Base-by-base conservation (phyloP, 92 coral and sea anemone genomes). In the Montipora capitata region DNA sequence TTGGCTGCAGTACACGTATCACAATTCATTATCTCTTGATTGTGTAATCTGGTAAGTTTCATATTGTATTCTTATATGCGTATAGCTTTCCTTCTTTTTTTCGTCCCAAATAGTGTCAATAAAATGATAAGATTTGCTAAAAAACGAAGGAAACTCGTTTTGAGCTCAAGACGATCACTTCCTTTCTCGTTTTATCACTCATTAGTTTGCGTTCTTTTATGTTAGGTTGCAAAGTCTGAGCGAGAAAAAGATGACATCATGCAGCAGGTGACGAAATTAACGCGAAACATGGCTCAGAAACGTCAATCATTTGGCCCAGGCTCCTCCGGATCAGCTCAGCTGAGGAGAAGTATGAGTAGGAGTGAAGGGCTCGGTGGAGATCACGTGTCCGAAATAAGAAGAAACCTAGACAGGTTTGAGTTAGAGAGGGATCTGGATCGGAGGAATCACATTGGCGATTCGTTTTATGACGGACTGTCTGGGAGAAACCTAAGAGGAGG, bases 211-310 rank as follows among this genome's bases (percentile, higher is more conserved):
- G 48, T 18, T 5, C 77, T 56, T 78, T 13, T 67, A 93, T 94
- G 96, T 95, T 67, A 95, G 98, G 96, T 95, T 40, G 93, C 94
- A 5, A 91, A 95, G 72, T 75, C 95, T 6, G 98, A 95, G 58
- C 89, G 90, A 73, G 98, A 95, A 54, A 95, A 95, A 57, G 96
- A 95, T 10, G 95, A 95, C 3, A 91, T 95, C 42, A 88, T 89
- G 73, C 94, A 95, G 40, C 98, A 95, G 77, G 92, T 93, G 54
- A 74, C 96, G 9, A 90, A 89, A 63, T 74, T 94, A 51, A 91
- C 96, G 13, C 83, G 98, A 16, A 90, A 90, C 66, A 65, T 87
- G 9, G 81, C 91, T 3, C 87, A 93, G 3, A 91, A 95, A 68
- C 88, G 93, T 42, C 96, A 95, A 68, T 91, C 98, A 35, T 63